Evolutionary conservation across 2,797 vertebrate species (phyloP).

Genomic region (Sebastes trivittatus): DNA sequence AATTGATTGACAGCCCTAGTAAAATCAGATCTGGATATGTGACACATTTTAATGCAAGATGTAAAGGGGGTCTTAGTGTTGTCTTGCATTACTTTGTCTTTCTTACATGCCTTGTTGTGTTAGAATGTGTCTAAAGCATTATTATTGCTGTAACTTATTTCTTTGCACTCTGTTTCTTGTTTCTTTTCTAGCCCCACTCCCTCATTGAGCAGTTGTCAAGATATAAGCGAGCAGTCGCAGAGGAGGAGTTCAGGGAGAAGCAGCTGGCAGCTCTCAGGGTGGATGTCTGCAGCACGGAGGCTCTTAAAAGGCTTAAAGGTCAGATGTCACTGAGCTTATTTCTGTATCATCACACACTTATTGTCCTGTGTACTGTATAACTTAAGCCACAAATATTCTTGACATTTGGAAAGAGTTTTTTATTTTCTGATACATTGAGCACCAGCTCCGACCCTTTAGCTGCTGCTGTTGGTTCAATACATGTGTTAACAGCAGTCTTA

Average conservation of each 20-base stretch:
- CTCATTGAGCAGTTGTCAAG: constrained; percentile 89
- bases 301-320: constrained; percentile 97
- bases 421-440: not conserved
- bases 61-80: not conserved
- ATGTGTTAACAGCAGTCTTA: not conserved
- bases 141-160: too few species aligned
- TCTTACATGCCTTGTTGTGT: not conserved
- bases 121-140: not conserved
- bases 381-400: not conserved
- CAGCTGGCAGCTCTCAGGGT: constrained; percentile 92
- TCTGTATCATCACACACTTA: not conserved
- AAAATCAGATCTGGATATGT: too few species aligned
- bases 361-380: not conserved
- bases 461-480: not conserved
- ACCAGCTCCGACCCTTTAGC: not conserved
- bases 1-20: too few species aligned
- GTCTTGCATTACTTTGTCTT: not conserved
- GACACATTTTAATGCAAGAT: too few species aligned
- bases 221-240: constrained; percentile 87
- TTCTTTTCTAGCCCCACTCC: constrained; percentile 85
- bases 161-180: constrained; percentile 16
- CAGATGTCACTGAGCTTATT: constrained; percentile 12
- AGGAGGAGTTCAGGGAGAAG: constrained; percentile 93
- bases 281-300: constrained; percentile 95
- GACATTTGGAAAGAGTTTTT: not conserved